phyloP scores from a whole-genome alignment of 2,888 invertebrate genomes.

The Heteromyza rotundicornis region DNA sequence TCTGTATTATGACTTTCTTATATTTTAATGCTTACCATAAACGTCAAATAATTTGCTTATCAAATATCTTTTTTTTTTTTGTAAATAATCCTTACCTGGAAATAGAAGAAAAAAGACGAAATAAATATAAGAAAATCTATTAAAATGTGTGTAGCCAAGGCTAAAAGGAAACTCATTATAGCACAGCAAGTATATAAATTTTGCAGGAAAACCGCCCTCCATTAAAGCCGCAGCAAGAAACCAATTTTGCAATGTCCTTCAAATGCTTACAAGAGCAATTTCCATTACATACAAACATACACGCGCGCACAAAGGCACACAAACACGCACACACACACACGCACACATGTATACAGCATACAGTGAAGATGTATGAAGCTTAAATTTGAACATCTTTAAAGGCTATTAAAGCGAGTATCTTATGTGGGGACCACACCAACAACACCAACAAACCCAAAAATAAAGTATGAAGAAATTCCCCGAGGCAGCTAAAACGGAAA shows the following conservation, averaged over 20 bases:
- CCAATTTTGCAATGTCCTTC: neutral
- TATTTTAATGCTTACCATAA: neutral
- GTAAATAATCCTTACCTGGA: conserved; percentile 19
- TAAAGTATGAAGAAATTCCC: conserved; percentile 43
- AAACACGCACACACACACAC: conserved; percentile 31
- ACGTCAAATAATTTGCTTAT: neutral
- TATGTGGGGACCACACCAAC: conserved; percentile 8
- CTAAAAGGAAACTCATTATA: neutral
- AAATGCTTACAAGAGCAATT: neutral
- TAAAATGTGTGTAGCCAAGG: neutral
- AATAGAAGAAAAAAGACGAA: conserved; percentile 4
- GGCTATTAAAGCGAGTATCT: conserved; percentile 42
- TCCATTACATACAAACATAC: neutral
- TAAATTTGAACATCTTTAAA: conserved; percentile 2
- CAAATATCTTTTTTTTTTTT: too few species aligned
- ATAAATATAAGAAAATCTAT: neutral
- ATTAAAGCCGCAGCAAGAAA: neutral
- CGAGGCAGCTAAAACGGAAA: conserved; percentile 24
- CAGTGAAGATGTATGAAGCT: conserved; percentile 43
- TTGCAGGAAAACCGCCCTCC: neutral
- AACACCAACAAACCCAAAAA: neutral
- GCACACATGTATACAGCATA: conserved; percentile 35
- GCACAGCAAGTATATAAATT: neutral
- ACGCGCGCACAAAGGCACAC: conserved; percentile 5
- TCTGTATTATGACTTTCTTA: neutral